Percentiles rank a stretch among this genome's conserved stretches.
Evolutionary conservation across 2,797 vertebrate genomes (phyloP).

Genomic region (Gambelia wislizenii): DNA sequence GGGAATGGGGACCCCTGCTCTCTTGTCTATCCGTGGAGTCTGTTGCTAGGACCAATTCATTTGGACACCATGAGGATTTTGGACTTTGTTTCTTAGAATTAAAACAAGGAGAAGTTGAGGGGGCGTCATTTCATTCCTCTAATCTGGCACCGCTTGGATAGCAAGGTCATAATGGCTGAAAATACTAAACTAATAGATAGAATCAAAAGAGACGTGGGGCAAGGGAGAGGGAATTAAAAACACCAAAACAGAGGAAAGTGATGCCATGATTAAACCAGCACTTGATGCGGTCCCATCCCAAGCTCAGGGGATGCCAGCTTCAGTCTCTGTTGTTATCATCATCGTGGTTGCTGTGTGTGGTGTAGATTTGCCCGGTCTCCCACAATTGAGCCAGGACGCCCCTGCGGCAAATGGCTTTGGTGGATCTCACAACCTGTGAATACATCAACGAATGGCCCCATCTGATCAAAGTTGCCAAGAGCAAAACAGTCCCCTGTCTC

Average conservation of each 20-base stretch:
- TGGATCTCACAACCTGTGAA: slow-evolving; percentile 88
- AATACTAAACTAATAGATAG: neutral
- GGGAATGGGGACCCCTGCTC: too few relatives aligned
- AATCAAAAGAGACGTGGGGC: neutral
- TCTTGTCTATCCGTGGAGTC: too few relatives aligned
- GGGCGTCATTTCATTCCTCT: neutral
- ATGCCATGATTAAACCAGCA: accelerated
- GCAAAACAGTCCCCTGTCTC: neutral
- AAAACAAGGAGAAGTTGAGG: too few relatives aligned
- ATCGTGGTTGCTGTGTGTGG: slow-evolving; percentile 65
- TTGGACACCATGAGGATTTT: too few relatives aligned
- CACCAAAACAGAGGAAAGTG: accelerated
- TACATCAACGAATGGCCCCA: neutral
- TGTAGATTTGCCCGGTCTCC: slow-evolving; percentile 86
- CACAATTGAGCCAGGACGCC: slow-evolving; percentile 85
- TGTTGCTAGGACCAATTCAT: too few relatives aligned
- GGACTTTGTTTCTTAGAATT: too few relatives aligned
- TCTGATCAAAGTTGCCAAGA: neutral
- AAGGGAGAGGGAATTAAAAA: neutral
- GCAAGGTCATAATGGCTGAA: neutral
- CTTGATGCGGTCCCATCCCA: too few relatives aligned
- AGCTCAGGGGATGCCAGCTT: too few relatives aligned
- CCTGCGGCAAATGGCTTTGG: slow-evolving; percentile 87
- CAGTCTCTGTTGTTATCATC: slow-evolving; percentile 39
- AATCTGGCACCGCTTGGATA: too few relatives aligned